These are phyloP conservation scores for Cavia porcellus DNA, from an alignment of 2,113 vertebrate species.

Conservation along the genomic window DNA sequence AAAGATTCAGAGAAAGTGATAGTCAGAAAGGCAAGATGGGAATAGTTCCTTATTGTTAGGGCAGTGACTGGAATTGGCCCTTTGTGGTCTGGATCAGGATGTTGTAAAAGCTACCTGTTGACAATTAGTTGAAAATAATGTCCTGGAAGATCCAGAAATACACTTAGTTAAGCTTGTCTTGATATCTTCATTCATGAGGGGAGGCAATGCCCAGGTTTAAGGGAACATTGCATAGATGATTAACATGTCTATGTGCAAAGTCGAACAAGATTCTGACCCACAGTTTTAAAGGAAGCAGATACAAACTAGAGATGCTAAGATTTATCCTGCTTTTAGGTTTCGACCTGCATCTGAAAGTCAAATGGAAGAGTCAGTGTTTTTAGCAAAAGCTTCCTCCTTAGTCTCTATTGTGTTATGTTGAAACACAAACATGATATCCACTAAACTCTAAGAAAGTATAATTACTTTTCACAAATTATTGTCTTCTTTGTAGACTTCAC, in stretches of 20 bases:
- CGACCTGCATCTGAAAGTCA: neutral
- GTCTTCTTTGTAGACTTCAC: neutral
- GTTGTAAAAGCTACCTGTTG: neutral
- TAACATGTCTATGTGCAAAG: neutral
- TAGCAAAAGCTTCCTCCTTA: neutral
- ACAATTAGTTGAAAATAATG: neutral
- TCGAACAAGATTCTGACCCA: neutral
- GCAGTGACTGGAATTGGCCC: neutral
- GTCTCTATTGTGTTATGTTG: neutral
- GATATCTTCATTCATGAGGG: neutral
- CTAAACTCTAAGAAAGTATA: neutral
- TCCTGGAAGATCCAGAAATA: neutral
- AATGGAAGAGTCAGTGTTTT: neutral
- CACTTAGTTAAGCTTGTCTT: neutral
- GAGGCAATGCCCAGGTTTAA: neutral
- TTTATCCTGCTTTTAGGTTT: neutral
- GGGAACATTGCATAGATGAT: neutral
- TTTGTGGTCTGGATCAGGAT: neutral
- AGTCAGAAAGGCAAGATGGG: neutral
- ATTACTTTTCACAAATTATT: neutral
- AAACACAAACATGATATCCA: constrained; percentile 14
- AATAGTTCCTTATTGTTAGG: neutral
- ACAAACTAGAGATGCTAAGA: neutral
- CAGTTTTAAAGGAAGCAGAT: neutral
- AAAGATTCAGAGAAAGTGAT: neutral